These are phyloP conservation scores for Vanacampus margaritifer DNA, from an alignment of 2,113 vertebrate genomes.

Conservation along the genomic window DNA sequence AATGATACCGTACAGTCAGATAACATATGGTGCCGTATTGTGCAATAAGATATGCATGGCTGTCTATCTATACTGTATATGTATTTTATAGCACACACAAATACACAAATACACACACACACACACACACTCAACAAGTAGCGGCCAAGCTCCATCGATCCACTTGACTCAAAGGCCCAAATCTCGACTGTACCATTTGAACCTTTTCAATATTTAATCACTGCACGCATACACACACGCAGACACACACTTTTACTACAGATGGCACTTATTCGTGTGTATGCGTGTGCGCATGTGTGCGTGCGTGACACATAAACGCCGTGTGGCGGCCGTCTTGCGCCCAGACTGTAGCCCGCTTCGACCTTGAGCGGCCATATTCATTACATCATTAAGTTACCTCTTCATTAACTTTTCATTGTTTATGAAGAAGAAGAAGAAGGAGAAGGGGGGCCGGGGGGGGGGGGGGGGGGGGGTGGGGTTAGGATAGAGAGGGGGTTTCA, in stretches of 20 bases:
- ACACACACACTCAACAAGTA: conserved; percentile 29
- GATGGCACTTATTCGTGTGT: conserved; percentile 14
- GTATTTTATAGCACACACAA: conserved; percentile 7
- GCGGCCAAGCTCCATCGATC: conserved; percentile 55
- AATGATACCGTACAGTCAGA: too few relatives aligned
- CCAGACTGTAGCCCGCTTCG: conserved; percentile 69
- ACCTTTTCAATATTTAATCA: conserved; percentile 76
- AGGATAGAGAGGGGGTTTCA: conserved; percentile 13
- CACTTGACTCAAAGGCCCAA: conserved; percentile 59
- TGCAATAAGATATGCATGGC: too few relatives aligned
- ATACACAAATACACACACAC: conserved; percentile 19
- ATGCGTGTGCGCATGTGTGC: neutral
- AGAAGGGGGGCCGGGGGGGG: conserved; percentile 19
- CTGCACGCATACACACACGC: conserved; percentile 24
- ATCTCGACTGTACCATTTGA: conserved; percentile 69
- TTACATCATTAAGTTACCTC: conserved; percentile 84
- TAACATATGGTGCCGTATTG: too few relatives aligned
- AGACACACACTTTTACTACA: conserved; percentile 12
- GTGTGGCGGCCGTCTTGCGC: conserved; percentile 32
- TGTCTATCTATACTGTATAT: too few relatives aligned
- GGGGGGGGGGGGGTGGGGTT: conserved; percentile 22
- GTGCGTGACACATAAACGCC: neutral
- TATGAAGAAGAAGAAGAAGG: conserved; percentile 65
- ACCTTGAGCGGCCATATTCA: conserved; percentile 79
- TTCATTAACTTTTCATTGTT: conserved; percentile 85